phyloP scores from a whole-genome alignment of 2,888 invertebrate species.

The Chaetogeoica ovagalla region DNA sequence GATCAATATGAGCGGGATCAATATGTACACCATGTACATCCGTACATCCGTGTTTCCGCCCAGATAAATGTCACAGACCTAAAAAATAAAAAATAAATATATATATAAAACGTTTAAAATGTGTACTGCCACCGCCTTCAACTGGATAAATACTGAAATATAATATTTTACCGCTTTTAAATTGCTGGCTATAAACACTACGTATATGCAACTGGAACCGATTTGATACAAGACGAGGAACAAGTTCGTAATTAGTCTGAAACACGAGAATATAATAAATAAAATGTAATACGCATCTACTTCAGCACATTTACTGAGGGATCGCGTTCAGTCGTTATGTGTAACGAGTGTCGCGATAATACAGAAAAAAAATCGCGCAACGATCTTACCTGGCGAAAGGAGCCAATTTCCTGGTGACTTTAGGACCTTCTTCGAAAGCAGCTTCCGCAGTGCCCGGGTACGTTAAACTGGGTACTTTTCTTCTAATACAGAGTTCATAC shows the following conservation, averaged over 20 bases:
- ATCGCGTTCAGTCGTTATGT: too few relatives aligned
- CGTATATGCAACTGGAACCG: conserved; percentile 94
- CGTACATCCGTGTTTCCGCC: conserved; percentile 54
- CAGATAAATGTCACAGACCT: conserved; percentile 51
- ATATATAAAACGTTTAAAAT: background rate
- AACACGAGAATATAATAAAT: conserved; percentile 56
- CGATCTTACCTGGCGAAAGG: conserved; percentile 52
- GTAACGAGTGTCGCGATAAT: too few relatives aligned
- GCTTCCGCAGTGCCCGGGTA: conserved; percentile 81
- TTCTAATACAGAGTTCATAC: conserved; percentile 63
- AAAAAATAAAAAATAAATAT: background rate
- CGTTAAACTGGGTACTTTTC: conserved; percentile 67
- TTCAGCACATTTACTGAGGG: too few relatives aligned
- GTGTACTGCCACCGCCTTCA: too few relatives aligned
- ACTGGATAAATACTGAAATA: background rate
- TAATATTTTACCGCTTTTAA: conserved; percentile 63
- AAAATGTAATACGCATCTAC: too few relatives aligned
- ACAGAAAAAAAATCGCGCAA: background rate
- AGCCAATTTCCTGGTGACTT: conserved; percentile 58
- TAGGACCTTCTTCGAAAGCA: conserved; percentile 77
- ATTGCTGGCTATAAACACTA: conserved; percentile 88
- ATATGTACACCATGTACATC: conserved; percentile 57
- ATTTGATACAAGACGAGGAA: conserved; percentile 86
- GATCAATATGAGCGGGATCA: conserved; percentile 68
- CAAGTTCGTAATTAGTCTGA: conserved; percentile 72